Conservation (phyloP, 2,888 invertebrate genomes). For the Heliconius aoede region DNA sequence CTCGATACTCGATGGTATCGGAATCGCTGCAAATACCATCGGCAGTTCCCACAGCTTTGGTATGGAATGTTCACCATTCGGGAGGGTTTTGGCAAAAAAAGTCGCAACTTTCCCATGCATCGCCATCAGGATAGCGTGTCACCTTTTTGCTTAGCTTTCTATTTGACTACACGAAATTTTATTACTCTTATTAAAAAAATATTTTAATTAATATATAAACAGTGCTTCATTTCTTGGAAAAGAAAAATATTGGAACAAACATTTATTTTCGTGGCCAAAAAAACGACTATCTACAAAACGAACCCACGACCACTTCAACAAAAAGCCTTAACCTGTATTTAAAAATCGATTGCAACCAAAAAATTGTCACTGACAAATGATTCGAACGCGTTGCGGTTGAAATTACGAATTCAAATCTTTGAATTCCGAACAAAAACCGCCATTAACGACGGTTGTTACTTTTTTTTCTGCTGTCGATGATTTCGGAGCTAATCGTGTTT, state of each 20-base stretch:
- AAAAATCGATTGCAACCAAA: constrained; percentile 83
- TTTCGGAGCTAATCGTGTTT: constrained; percentile 81
- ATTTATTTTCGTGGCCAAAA: constrained; percentile 32
- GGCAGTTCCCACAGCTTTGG: constrained; percentile 79
- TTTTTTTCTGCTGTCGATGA: constrained; percentile 80
- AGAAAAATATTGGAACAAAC: not conserved
- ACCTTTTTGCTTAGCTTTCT: constrained; percentile 41
- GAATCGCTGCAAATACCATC: constrained; percentile 77
- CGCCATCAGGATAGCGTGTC: constrained; percentile 56
- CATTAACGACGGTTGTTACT: constrained; percentile 79
- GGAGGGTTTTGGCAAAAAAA: constrained; percentile 68
- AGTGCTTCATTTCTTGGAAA: not conserved
- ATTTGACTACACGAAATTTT: constrained; percentile 27
- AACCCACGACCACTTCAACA: constrained; percentile 55
- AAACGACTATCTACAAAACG: constrained; percentile 46
- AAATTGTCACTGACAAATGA: constrained; percentile 84
- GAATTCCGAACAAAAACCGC: constrained; percentile 81
- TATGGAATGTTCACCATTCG: constrained; percentile 54
- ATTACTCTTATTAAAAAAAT: constrained; percentile 10
- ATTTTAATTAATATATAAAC: constrained; percentile 12
- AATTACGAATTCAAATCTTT: constrained; percentile 84
- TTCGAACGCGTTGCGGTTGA: constrained; percentile 82
- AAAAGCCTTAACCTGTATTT: constrained; percentile 78
- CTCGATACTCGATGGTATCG: constrained; percentile 76
- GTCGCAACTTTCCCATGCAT: constrained; percentile 78